Conservation (phyloP, 1,140 invertebrate genomes). For the Sycophila sp. region DNA sequence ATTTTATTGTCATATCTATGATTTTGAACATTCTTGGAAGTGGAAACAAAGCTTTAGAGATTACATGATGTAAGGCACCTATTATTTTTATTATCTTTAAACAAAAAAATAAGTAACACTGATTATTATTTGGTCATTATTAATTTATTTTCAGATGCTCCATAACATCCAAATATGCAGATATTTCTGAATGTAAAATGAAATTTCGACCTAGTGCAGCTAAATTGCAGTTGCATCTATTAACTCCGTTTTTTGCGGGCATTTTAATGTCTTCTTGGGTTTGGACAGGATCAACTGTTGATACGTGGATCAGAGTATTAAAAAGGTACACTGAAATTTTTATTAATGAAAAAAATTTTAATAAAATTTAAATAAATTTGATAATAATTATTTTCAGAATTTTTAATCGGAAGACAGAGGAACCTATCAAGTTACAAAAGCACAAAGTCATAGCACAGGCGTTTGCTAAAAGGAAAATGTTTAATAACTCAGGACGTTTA, state of each 20-base stretch:
- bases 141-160: conserved; percentile 67
- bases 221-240: conserved; percentile 82
- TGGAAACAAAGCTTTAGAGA: conserved; percentile 81
- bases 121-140: no score
- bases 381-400: conserved; percentile 42
- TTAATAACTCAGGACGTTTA: conserved; percentile 82
- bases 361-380: conserved; percentile 15
- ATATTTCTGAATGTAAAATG: conserved; percentile 70
- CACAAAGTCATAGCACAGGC: conserved; percentile 92
- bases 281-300: conserved; percentile 84
- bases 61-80: conserved; percentile 81
- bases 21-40: conserved; percentile 76
- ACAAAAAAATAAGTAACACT: background rate
- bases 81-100: conserved; percentile 37
- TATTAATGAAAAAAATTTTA: conserved; percentile 1
- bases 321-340: conserved; percentile 72
- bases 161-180: conserved; percentile 67
- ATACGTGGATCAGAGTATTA: conserved; percentile 86
- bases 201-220: conserved; percentile 80
- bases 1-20: conserved; percentile 83
- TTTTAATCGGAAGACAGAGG: conserved; percentile 74
- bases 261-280: conserved; percentile 93
- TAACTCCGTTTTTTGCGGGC: conserved; percentile 84
- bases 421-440: conserved; percentile 81
- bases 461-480: conserved; percentile 86